Evolutionary conservation across 2,888 invertebrate species (phyloP).

Genomic region (Prosapia bicincta): DNA sequence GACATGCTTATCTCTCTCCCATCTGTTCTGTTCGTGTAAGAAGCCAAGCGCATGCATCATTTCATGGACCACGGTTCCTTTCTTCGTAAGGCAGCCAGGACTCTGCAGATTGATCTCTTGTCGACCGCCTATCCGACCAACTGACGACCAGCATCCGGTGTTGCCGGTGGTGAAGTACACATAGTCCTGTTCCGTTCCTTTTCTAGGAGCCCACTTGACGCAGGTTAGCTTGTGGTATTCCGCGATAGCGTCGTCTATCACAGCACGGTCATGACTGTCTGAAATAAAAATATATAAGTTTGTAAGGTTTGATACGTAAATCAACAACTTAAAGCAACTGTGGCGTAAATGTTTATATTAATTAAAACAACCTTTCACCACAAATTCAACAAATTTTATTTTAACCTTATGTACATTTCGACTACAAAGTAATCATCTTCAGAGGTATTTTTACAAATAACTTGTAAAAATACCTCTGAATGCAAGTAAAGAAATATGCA

Average conservation of each 20-base stretch:
- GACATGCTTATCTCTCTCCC: slow-evolving; percentile 68
- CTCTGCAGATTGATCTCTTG: slow-evolving; percentile 64
- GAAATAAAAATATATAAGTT: slow-evolving; percentile 26
- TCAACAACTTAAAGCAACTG: too few relatives aligned
- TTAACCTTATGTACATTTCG: too few relatives aligned
- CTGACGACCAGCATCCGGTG: slow-evolving; percentile 79
- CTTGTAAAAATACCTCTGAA: too few relatives aligned
- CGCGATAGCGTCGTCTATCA: slow-evolving; percentile 66
- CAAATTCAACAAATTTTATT: too few relatives aligned
- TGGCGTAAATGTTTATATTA: too few relatives aligned
- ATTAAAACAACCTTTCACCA: too few relatives aligned
- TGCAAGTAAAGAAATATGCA: too few relatives aligned
- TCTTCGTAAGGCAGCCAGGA: slow-evolving; percentile 67
- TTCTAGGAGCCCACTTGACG: slow-evolving; percentile 63
- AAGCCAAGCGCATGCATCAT: slow-evolving; percentile 76
- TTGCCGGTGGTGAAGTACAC: slow-evolving; percentile 63
- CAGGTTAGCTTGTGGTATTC: slow-evolving; percentile 75
- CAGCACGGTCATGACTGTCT: slow-evolving; percentile 56
- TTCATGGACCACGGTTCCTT: slow-evolving; percentile 75
- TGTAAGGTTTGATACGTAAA: too few relatives aligned
- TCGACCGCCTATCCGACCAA: slow-evolving; percentile 63
- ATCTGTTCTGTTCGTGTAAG: slow-evolving; percentile 76
- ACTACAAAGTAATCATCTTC: too few relatives aligned
- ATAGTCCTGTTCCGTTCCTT: slow-evolving; percentile 61
- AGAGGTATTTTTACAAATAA: too few relatives aligned